Evolutionary conservation across 2,797 vertebrate species (phyloP), one percentile per base, ranked within the genome.

Genomic region (Naso thynnoides): DNA sequence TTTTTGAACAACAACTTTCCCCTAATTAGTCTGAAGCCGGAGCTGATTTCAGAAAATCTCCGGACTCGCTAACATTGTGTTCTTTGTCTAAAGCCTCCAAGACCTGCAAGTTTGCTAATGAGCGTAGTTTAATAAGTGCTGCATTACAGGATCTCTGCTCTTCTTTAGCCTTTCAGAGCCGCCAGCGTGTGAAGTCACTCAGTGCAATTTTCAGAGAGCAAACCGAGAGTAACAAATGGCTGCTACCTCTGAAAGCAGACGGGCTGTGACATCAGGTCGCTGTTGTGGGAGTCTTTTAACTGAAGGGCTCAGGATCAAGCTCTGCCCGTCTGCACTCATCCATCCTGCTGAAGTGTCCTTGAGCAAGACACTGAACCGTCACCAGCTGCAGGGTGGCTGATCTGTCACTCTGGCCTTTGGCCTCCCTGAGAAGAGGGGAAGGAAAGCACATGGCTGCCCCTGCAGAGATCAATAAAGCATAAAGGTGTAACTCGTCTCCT

Each of bases 281-380:
- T 52, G 68, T 9, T 33, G 54, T 66, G 15, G 41, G 23, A 26
- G 10, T n/a, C 53, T 53, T 76, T 82, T 49, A 67, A 68, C 68
- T 75, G 50, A 82, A 86, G 75, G 53, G 80, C 73, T 67, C 38
- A 1, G 62, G 85, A 79, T 81, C 73, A 82, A 69, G 71, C 56
- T 72, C 76, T 3, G 24, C 72, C 75, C 24, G 56, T 68, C 63
- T 44, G 41, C 58, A 16, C 64, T 79, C 84, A 81, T 79, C 65
- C 47, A 67, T 82, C 75, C 59, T 29, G 57, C 69, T 84, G 52
- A 72, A 73, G 80, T 67, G 77, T 86, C 80, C 85, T 90, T 56
- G 71, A 79, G 84, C 85, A 82, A 80, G 49, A 68, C 39, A 26
- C 52, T 19, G 73, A 59, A 38, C 70, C 5, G 26, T 52, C 31